Evolutionary conservation across 2,888 invertebrate genomes (phyloP).

Genomic region (Marronus borbonicus): DNA sequence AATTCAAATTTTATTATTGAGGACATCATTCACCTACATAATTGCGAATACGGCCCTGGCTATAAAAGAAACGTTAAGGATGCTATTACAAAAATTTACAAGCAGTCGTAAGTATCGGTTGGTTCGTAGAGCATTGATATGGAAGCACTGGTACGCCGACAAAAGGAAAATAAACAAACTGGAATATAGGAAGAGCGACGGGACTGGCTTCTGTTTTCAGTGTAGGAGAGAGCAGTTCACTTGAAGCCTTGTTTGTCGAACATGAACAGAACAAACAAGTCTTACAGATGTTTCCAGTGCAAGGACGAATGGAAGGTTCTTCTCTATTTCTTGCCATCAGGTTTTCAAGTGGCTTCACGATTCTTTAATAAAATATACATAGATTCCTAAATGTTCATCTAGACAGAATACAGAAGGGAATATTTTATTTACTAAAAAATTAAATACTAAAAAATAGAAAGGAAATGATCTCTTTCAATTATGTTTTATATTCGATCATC

Average conservation of each 20-base stretch:
- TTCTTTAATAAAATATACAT: too few species aligned
- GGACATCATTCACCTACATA: not conserved
- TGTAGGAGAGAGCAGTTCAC: slow-evolving; percentile 28
- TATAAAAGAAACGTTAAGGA: slow-evolving; percentile 11
- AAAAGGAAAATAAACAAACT: slow-evolving; percentile 44
- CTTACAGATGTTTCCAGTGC: slow-evolving; percentile 45
- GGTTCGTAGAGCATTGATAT: slow-evolving; percentile 30
- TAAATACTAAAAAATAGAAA: not conserved
- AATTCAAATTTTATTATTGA: not conserved
- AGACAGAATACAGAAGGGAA: not conserved
- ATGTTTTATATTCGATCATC: not conserved
- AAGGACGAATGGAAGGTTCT: slow-evolving; percentile 45
- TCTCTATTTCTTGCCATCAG: slow-evolving; percentile 29
- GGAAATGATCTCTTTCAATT: not conserved
- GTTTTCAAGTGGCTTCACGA: slow-evolving; percentile 16
- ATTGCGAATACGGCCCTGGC: slow-evolving; percentile 12
- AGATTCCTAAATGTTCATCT: not conserved
- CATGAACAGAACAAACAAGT: slow-evolving; percentile 52
- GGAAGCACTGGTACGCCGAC: slow-evolving; percentile 10
- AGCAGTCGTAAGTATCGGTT: slow-evolving; percentile 26
- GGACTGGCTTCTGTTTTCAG: slow-evolving; percentile 42
- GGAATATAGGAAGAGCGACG: slow-evolving; percentile 33
- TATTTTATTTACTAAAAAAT: not conserved
- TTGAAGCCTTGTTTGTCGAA: slow-evolving; percentile 50
- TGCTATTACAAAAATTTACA: slow-evolving; percentile 35